Evolutionary conservation across 53 echinoderm and acorn worm species (phyloP), one percentile per base, ranked within the genome.

Genomic region (Zoroaster sp.): DNA sequence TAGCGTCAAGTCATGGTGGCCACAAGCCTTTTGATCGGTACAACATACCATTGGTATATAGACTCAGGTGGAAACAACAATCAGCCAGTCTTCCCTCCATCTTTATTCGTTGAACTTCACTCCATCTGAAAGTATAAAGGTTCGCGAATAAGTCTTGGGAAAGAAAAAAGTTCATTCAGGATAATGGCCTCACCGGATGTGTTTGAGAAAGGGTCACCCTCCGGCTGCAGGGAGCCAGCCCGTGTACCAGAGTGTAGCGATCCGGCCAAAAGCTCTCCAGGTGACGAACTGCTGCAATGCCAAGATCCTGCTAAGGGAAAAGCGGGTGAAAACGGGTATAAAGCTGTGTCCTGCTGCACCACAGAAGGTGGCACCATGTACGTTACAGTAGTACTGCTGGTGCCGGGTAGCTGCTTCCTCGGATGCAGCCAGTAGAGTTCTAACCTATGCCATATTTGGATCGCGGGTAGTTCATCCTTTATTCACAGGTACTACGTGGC

Each of bases 391-490:
- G 47, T 47, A 47, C 47, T 17, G 15, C 35, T 83, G 18, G n/a
- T n/a, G n/a, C n/a, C 54, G 83, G 74, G 83, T 83, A 37, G 72
- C 90, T 74, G 23, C 83, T 63, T 45, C 49, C 33, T 63, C 23
- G 9, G 74, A 75, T 25, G 69, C 90, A n/a, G 36, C 74, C 14
- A 28, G 37, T n/a, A 85, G 83, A 52, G 83, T 83, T 31, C 69
- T 83, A 45, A 85, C 86, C 25, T 90, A 90, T 59, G 93, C 87
- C 17, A 72, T 93, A 34, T 46, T 90, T 41, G 93, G 90, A 41
- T 90, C 87, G 2, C 93, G 90, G 83, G 83, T 28, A 89, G 89
- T 77, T 71, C 85, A 1, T 80, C 93, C 12, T 89, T 93, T 72
- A 78, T 93, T 43, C 81, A n/a, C 83, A 34, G 63, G 86, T n/a